phyloP scores from a whole-genome alignment of 2,113 vertebrate genomes.

The Nicator chloris region DNA sequence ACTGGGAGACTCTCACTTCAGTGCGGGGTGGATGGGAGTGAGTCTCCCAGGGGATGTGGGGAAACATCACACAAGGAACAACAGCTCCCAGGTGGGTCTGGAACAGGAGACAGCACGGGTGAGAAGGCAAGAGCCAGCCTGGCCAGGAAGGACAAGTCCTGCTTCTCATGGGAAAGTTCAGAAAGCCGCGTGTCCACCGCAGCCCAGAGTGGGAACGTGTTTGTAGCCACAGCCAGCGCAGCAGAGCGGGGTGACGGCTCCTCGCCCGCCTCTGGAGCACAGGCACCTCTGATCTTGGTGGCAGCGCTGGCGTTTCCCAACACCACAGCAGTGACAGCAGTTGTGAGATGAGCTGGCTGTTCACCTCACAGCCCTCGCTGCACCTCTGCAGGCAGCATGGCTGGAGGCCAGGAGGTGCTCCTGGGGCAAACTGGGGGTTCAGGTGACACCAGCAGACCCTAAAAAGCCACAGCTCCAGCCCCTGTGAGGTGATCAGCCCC shows the following conservation, averaged over 20 bases:
- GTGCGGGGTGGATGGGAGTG: rapidly evolving
- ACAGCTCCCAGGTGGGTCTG: neutral
- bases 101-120: neutral
- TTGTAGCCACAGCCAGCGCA: rapidly evolving
- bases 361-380: neutral
- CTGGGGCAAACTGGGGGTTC: rapidly evolving
- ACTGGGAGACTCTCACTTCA: neutral
- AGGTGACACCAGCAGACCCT: neutral
- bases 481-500: too few species aligned
- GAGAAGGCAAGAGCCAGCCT: neutral
- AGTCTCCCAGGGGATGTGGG: neutral
- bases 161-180: neutral
- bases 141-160: neutral
- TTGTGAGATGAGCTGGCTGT: constrained; percentile 31
- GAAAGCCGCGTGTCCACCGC: rapidly evolving
- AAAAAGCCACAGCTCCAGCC: neutral
- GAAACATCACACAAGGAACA: neutral
- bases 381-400: rapidly evolving
- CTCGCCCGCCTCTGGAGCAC: neutral
- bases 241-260: neutral
- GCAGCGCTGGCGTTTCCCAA: neutral
- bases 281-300: neutral
- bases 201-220: neutral
- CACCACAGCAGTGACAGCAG: neutral
- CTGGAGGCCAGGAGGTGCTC: neutral